Evolutionary conservation across 2,888 invertebrate genomes (phyloP).

Genomic region (Oscheius sp.): DNA sequence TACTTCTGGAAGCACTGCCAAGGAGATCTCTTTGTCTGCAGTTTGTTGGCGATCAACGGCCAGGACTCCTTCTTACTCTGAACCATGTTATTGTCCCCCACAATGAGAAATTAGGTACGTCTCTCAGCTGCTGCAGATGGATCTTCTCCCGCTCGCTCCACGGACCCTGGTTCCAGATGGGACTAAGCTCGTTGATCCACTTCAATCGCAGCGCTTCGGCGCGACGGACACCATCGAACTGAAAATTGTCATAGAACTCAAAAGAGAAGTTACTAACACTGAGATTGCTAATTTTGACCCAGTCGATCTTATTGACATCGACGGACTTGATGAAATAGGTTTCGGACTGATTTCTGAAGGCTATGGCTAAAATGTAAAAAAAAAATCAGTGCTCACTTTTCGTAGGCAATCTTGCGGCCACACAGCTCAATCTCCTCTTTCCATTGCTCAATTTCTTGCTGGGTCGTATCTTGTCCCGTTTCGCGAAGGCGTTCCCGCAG

Average conservation of each 20-base stretch:
- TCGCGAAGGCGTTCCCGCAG: constrained; percentile 29
- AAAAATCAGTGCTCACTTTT: constrained; percentile 22
- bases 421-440: constrained; percentile 32
- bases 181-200: constrained; percentile 74
- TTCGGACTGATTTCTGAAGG: constrained; percentile 43
- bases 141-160: constrained; percentile 63
- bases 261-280: constrained; percentile 36
- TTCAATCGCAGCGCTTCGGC: constrained; percentile 72
- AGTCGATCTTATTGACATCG: constrained; percentile 51
- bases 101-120: constrained; percentile 14
- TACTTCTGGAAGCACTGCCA: constrained; percentile 75
- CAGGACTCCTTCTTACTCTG: constrained; percentile 52
- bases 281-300: constrained; percentile 51
- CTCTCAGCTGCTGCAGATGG: constrained; percentile 43
- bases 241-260: constrained; percentile 28
- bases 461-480: constrained; percentile 21
- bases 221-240: constrained; percentile 73
- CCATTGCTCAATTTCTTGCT: constrained; percentile 36
- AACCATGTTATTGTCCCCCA: background rate
- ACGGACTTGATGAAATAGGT: constrained; percentile 38
- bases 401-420: constrained; percentile 37
- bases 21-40: constrained; percentile 73
- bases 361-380: background rate
- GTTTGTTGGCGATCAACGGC: constrained; percentile 55
- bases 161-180: constrained; percentile 71